A percentile compares a stretch with the other conserved stretches of the same genome.
phyloP scores from a whole-genome alignment of 2,113 vertebrate genomes.

The Condylura cristata region DNA sequence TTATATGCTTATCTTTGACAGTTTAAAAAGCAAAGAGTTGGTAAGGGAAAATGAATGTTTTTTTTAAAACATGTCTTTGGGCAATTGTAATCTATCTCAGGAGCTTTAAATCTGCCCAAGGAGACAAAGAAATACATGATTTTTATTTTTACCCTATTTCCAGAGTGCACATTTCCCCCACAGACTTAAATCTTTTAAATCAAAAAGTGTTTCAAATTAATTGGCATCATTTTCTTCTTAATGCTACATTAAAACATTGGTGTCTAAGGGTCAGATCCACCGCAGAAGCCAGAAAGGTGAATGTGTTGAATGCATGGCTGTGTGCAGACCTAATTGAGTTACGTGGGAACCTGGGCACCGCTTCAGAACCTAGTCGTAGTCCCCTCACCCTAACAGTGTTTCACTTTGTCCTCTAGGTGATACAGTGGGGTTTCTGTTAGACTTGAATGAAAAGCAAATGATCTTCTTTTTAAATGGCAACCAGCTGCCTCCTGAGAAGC shows the following conservation, averaged over 20 bases:
- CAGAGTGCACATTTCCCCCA: not conserved
- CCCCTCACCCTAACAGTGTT: conserved; percentile 67
- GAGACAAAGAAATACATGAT: not conserved
- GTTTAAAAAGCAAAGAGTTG: not conserved
- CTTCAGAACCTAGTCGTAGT: not conserved
- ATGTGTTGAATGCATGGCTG: not conserved
- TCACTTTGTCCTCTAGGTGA: conserved; percentile 89
- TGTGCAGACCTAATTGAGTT: not conserved
- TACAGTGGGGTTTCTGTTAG: conserved; percentile 96
- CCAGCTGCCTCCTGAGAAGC: conserved; percentile 97
- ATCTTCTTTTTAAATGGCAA: conserved; percentile 98
- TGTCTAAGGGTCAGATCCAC: not conserved
- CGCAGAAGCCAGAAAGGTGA: not conserved
- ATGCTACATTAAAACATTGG: not conserved
- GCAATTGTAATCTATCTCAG: not conserved
- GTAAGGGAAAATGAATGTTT: not conserved
- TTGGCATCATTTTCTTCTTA: not conserved
- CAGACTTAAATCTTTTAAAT: conserved; percentile 40
- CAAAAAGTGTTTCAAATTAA: not conserved
- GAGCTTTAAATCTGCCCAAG: not conserved
- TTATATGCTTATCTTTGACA: not conserved
- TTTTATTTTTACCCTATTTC: conserved; percentile 30
- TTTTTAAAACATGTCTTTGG: not conserved
- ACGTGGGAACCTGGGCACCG: not conserved
- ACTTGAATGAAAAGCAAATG: conserved; percentile 99